Conservation (phyloP, 2,113 vertebrate species). For the Lota lota region DNA sequence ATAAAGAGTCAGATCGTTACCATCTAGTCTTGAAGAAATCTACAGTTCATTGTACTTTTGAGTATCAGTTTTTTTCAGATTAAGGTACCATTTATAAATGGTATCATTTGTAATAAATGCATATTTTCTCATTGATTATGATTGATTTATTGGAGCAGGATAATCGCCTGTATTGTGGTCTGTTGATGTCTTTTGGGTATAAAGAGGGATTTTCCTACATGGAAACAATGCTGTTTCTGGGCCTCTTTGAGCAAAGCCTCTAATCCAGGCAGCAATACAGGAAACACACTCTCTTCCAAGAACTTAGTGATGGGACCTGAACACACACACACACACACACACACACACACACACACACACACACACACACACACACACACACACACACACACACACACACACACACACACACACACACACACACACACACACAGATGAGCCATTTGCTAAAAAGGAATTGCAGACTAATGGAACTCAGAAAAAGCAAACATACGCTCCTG, state of each 20-base stretch:
- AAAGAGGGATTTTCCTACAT: slow-evolving; percentile 67
- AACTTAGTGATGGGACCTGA: slow-evolving; percentile 76
- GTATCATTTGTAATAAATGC: no score
- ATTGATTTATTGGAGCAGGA: not conserved
- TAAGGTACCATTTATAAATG: no score
- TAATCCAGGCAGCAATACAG: slow-evolving; percentile 82
- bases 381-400: no score
- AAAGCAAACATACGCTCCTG: slow-evolving; percentile 29
- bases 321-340: not conserved
- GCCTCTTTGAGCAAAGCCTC: slow-evolving; percentile 79
- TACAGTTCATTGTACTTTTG: no score
- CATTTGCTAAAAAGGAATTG: not conserved
- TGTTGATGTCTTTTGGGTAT: not conserved
- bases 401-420: not conserved
- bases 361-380: not conserved
- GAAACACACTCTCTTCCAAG: slow-evolving; percentile 80
- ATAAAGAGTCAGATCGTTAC: no score
- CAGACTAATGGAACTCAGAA: not conserved
- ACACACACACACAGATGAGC: not conserved
- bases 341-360: slow-evolving; percentile 4
- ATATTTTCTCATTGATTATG: no score
- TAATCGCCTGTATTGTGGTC: not conserved
- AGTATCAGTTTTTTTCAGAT: no score
- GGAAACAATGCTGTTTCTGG: slow-evolving; percentile 76
- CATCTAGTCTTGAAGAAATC: no score